Base-by-base conservation (phyloP, 2,888 invertebrate species). In the Philopedon plagiatum region DNA sequence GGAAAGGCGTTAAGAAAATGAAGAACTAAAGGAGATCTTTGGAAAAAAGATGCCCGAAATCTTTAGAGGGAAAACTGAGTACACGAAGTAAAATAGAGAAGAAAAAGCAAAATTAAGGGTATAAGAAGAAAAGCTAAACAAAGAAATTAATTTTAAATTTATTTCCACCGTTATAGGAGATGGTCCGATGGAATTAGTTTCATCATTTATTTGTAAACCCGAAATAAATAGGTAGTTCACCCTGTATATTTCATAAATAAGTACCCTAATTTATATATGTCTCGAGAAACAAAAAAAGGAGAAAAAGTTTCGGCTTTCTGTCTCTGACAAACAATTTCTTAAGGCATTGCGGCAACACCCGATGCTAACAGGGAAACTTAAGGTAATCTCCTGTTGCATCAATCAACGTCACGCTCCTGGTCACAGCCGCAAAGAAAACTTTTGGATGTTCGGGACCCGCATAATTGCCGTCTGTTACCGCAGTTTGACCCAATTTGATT, bases 381-480 rank as follows among this genome's bases (percentile, higher is more conserved):
- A 65, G 65, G 56, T 60, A 66, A 71, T 63, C 73, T 73, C 69
- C 56, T 61, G 73, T 73, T 69, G 73, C 63, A 73, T 73, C 73
- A 73, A 73, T 73, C 73, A 73, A 65, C 39, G 73, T 73, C 73
- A 73, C 21, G 37, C 18, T n/a, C n/a, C n/a, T 32, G 60, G 39
- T 57, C 21, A 37, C 37, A 57, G 57, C 39, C 34, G 37, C 29
- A 57, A 57, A 44, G 54, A 58, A 57, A 58, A 68, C 32, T 44
- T 69, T 69, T 56, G 65, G 69, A 69, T 68, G 41, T 60, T 61
- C 51, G 65, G 60, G 61, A 41, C 65, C 65, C 39, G 51, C 60
- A 63, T 71, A 71, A 71, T 71, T 71, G 71, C 71, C 71, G 65
- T 71, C 51, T 71, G 71, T 71, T 71, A 46, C 65, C 60, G 41